phyloP scores from a whole-genome alignment of 30 jellyfish, hydroid and myxozoan species.

The Aurelia aurita region DNA sequence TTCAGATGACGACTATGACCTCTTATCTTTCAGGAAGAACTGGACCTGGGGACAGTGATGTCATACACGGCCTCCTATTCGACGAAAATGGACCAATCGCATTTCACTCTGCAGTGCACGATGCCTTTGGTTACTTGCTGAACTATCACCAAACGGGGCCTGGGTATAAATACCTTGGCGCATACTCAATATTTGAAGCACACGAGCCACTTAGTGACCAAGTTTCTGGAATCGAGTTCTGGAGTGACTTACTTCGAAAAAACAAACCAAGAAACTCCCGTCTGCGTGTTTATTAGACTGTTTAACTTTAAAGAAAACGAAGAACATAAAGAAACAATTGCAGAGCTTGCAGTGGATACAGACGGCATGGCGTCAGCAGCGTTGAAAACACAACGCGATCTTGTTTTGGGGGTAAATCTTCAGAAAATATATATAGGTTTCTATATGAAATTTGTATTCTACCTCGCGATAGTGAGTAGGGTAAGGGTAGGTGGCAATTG shows the following conservation, averaged over 20 bases:
- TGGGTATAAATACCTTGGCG: conserved; percentile 81
- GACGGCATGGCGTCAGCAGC: no score
- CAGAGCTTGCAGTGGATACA: no score
- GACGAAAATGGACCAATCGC: conserved; percentile 84
- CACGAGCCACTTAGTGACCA: conserved; percentile 61
- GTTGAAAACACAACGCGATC: no score
- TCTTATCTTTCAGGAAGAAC: conserved; percentile 59
- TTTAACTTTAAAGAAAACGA: background rate
- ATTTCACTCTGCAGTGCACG: conserved; percentile 82
- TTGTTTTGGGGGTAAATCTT: no score
- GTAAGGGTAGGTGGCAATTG: no score
- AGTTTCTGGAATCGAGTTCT: conserved; percentile 72
- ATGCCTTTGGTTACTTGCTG: conserved; percentile 79
- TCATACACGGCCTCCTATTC: conserved; percentile 51
- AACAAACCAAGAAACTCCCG: background rate
- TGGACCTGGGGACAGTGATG: conserved; percentile 87
- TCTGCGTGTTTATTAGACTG: conserved; percentile 2
- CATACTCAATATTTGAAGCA: conserved; percentile 53
- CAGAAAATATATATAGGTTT: no score
- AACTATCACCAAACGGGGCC: conserved; percentile 71
- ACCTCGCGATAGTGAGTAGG: no score
- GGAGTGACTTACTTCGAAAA: conserved; percentile 54
- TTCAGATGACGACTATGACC: background rate
- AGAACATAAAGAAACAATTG: no score
- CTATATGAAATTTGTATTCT: no score